Percentiles rank a stretch among this genome's conserved stretches.
phyloP scores from a whole-genome alignment of 2,888 invertebrate species.

The Melikaiella ostensackeni region DNA sequence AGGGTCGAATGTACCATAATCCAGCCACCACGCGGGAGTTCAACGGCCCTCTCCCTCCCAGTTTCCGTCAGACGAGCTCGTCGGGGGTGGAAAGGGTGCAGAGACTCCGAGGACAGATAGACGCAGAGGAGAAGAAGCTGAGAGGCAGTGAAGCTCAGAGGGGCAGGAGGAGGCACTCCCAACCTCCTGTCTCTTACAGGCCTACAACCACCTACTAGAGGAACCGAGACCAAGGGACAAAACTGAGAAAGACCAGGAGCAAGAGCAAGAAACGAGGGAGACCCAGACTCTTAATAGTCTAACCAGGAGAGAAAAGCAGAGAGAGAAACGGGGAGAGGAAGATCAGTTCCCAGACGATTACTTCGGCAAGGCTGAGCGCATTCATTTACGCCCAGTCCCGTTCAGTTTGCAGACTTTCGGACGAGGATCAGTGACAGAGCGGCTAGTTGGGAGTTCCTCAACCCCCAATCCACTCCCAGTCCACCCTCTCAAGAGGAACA shows the following conservation, averaged over 20 bases:
- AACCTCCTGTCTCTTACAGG: slow-evolving; percentile 45
- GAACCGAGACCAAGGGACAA: not conserved
- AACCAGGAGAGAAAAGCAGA: slow-evolving; percentile 46
- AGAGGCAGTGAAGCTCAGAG: slow-evolving; percentile 42
- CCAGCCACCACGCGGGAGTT: slow-evolving; percentile 49
- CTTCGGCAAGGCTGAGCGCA: slow-evolving; percentile 66
- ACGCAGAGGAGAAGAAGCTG: slow-evolving; percentile 47
- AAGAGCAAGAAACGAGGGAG: not conserved
- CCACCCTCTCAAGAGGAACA: not conserved
- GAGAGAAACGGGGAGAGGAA: slow-evolving; percentile 48
- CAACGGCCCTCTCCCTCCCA: slow-evolving; percentile 61
- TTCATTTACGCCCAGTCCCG: slow-evolving; percentile 63
- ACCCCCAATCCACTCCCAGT: not conserved
- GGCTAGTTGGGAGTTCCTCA: slow-evolving; percentile 46
- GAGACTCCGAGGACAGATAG: slow-evolving; percentile 51
- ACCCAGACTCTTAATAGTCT: slow-evolving; percentile 36
- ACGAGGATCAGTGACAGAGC: slow-evolving; percentile 48
- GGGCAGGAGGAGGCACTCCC: slow-evolving; percentile 40
- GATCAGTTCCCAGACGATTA: slow-evolving; percentile 44
- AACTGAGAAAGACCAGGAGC: not conserved
- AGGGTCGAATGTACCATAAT: slow-evolving; percentile 55
- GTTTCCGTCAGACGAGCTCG: slow-evolving; percentile 58
- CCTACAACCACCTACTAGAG: not conserved
- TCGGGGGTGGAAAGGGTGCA: slow-evolving; percentile 51
- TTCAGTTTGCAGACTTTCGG: slow-evolving; percentile 65